A percentile compares a stretch with the other conserved stretches of the same genome.
These are phyloP conservation scores for Heteromurus nitidus DNA, from an alignment of 2,888 invertebrate genomes.

Conservation along the genomic window DNA sequence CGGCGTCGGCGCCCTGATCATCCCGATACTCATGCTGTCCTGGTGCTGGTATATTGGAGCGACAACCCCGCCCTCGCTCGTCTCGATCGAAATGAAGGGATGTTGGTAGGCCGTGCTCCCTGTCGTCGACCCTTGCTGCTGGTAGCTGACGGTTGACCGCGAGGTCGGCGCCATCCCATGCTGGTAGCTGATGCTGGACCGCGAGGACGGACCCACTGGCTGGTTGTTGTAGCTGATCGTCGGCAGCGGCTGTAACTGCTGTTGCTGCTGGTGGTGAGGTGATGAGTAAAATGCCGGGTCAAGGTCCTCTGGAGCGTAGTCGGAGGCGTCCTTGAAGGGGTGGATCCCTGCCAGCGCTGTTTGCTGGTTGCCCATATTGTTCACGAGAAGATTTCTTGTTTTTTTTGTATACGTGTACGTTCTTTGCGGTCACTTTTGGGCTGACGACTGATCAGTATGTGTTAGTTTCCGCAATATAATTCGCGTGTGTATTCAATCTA, in stretches of 20 bases:
- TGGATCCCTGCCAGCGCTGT: slow-evolving; percentile 25
- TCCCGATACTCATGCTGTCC: background rate
- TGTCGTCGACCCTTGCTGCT: no score
- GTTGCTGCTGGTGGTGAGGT: background rate
- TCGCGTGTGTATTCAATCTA: background rate
- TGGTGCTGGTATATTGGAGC: background rate
- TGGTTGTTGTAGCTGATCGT: background rate
- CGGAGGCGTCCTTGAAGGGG: slow-evolving; percentile 20
- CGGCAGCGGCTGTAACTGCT: background rate
- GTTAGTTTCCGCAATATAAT: background rate
- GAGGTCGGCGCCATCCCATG: no score
- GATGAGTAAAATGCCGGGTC: background rate
- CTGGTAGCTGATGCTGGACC: background rate
- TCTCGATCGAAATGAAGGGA: background rate
- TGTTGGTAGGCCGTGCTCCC: no score
- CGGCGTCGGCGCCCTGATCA: slow-evolving; percentile 13
- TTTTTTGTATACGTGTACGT: background rate
- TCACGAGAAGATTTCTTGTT: background rate
- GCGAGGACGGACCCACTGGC: background rate
- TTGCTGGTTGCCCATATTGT: slow-evolving; percentile 31
- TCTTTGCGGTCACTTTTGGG: background rate
- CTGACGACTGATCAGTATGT: background rate
- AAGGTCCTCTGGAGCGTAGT: background rate
- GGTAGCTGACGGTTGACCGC: no score
- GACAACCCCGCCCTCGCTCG: background rate